Evolutionary conservation across 2,888 invertebrate species (phyloP).

Genomic region (Bellardia pandia): DNA sequence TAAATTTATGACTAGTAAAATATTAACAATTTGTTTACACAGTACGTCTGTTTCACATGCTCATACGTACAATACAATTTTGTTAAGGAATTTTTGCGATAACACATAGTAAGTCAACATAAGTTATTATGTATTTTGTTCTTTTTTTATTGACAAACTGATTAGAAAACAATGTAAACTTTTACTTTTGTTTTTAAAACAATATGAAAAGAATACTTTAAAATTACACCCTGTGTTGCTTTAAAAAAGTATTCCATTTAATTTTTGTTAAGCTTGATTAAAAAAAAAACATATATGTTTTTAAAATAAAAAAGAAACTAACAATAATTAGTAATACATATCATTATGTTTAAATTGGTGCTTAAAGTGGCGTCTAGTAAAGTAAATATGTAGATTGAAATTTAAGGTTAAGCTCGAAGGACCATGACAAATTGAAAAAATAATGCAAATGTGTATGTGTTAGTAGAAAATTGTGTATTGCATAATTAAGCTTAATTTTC

Average conservation of each 20-base stretch:
- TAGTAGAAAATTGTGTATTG: too few species aligned
- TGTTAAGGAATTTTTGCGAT: slow-evolving; percentile 50
- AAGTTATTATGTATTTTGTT: slow-evolving; percentile 5
- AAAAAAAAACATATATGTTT: too few species aligned
- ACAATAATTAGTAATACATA: too few species aligned
- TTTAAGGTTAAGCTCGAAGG: too few species aligned
- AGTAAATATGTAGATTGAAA: too few species aligned
- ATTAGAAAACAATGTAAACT: slow-evolving; percentile 37
- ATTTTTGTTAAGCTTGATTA: too few species aligned
- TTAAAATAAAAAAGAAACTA: too few species aligned
- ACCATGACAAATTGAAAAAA: too few species aligned
- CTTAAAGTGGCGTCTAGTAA: too few species aligned
- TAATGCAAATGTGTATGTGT: too few species aligned
- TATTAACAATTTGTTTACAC: slow-evolving; percentile 30
- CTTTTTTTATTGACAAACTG: slow-evolving; percentile 13
- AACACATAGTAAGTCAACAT: slow-evolving; percentile 21
- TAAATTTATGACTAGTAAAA: slow-evolving; percentile 19
- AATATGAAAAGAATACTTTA: not conserved
- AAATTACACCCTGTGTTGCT: not conserved
- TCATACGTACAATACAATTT: not conserved
- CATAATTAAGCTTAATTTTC: not conserved
- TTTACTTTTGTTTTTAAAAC: slow-evolving; percentile 26
- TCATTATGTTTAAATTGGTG: too few species aligned
- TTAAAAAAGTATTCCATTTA: not conserved
- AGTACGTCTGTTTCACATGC: not conserved